phyloP scores from a whole-genome alignment of 2,888 invertebrate genomes.

The Conistra vaccinii region DNA sequence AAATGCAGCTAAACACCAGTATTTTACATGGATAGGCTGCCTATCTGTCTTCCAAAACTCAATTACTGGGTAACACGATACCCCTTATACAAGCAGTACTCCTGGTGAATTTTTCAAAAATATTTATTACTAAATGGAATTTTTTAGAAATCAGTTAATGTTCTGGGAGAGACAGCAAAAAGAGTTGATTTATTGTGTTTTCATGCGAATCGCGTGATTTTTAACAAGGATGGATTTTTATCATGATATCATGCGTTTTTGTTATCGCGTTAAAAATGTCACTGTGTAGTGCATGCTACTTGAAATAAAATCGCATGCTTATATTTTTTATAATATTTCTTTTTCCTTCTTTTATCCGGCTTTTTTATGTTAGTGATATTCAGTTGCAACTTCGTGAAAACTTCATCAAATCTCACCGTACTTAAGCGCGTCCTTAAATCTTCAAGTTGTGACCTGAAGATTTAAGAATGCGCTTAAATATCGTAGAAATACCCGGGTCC shows the following conservation, averaged over 20 bases:
- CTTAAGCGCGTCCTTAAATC: background rate
- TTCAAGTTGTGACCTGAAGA: no score
- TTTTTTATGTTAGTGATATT: background rate
- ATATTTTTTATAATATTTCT: background rate
- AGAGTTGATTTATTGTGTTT: slow-evolving; percentile 40
- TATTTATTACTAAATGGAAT: no score
- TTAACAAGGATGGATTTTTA: slow-evolving; percentile 8
- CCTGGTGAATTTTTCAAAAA: background rate
- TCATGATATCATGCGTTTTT: slow-evolving; percentile 28
- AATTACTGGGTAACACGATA: background rate
- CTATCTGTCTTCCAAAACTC: background rate
- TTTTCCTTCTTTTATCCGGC: background rate
- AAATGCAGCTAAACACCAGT: background rate
- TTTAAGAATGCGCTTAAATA: no score
- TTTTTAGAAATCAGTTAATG: background rate
- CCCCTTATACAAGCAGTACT: background rate
- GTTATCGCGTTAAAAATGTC: background rate
- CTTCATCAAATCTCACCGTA: no score
- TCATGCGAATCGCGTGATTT: slow-evolving; percentile 29
- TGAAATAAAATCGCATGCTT: background rate
- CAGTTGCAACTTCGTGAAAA: background rate
- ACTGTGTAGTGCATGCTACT: background rate
- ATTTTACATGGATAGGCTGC: background rate
- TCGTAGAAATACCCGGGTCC: background rate
- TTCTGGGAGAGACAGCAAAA: slow-evolving; percentile 3